A percentile compares a stretch with the other conserved stretches of the same genome.
These are phyloP conservation scores for Anoplopoma fimbria DNA, from an alignment of 2,113 vertebrate species.

Conservation along the genomic window DNA sequence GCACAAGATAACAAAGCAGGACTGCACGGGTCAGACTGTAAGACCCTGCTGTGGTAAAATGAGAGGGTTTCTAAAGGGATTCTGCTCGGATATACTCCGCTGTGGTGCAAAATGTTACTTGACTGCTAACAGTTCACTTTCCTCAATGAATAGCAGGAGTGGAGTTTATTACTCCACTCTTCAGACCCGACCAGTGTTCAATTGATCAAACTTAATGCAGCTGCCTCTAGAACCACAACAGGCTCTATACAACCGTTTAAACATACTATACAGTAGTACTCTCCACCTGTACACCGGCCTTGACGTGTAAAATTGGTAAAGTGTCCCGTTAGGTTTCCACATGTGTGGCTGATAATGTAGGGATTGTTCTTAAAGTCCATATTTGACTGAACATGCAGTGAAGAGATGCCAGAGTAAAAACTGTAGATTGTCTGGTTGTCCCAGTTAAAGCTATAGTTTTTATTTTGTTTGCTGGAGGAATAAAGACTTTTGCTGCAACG, in stretches of 20 bases:
- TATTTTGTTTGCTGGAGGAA: conserved; percentile 10
- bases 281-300: background rate
- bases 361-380: background rate
- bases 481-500: background rate
- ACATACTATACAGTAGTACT: background rate
- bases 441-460: conserved; percentile 1
- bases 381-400: background rate
- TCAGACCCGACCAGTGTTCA: background rate
- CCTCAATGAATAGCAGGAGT: background rate
- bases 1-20: too few species aligned
- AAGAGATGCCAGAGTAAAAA: background rate
- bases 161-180: background rate
- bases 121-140: background rate
- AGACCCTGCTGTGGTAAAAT: too few species aligned
- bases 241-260: background rate
- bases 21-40: too few species aligned
- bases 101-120: too few species aligned
- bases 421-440: background rate
- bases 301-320: background rate
- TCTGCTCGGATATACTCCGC: too few species aligned
- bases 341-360: background rate
- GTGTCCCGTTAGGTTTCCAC: background rate
- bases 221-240: background rate
- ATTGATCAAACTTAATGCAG: background rate
- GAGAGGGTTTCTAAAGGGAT: too few species aligned